Evolutionary conservation across 23 tunicate species (phyloP).

Genomic region (Pegea sp.): DNA sequence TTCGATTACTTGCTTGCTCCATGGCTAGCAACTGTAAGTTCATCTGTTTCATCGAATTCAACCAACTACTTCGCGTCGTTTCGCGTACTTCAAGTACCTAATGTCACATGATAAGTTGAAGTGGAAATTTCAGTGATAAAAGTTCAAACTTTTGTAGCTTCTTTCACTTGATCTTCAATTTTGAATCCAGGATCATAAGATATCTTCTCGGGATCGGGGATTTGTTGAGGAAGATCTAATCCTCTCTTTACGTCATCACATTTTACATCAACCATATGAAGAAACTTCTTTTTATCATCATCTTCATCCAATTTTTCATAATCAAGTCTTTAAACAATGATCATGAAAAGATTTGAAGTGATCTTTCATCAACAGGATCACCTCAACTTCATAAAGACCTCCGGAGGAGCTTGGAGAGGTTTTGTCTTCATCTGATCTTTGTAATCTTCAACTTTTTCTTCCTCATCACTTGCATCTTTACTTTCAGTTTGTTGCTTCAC

Average conservation of each 20-base stretch:
- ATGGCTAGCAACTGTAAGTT: background rate
- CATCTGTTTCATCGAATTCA: background rate
- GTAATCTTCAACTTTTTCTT: slow-evolving; percentile 10
- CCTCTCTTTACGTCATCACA: background rate
- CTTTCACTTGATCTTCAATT: too few species aligned
- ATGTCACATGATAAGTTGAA: too few species aligned
- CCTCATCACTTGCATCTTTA: background rate
- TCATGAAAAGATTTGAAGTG: background rate
- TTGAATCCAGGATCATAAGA: too few species aligned
- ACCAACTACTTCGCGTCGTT: background rate
- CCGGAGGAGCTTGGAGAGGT: slow-evolving; percentile 42
- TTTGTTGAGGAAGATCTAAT: too few species aligned
- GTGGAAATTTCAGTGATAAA: too few species aligned
- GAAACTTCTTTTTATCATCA: background rate
- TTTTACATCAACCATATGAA: background rate
- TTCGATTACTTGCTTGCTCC: slow-evolving; percentile 1
- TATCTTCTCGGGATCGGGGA: too few species aligned
- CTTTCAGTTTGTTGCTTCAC: slow-evolving; percentile 4
- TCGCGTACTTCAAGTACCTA: background rate
- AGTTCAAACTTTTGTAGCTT: too few species aligned
- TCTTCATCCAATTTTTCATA: background rate
- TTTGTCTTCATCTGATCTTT: slow-evolving; percentile 17
- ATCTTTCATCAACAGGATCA: background rate
- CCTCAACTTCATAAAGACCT: slow-evolving; percentile 30
- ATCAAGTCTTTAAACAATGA: background rate